Base-by-base conservation (phyloP, 2,888 invertebrate genomes). In the Chaetogeoica ovagalla region DNA sequence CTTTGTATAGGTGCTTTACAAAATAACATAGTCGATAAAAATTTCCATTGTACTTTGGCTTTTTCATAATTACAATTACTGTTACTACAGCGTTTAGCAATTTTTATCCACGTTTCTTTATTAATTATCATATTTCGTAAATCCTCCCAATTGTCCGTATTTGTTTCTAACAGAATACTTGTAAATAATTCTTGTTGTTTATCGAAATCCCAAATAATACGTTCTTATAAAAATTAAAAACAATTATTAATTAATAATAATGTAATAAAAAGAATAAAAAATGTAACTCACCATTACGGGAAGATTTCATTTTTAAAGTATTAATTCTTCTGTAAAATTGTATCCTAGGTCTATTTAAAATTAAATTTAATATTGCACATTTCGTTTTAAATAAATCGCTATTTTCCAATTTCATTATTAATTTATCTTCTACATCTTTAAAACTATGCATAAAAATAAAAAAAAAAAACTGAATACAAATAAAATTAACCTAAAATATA, bases 1-100 rank as follows among this genome's bases (percentile, higher is more conserved):
- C 11, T 43, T 23, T 39, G 1, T 23, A 79, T 63, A 63, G 37
- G 39, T n/a, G 17, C 23, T 70, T 79, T 17, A 63, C 70, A 71
- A 57, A 79, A 79, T 23, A 79, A 57, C 71, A 71, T 79, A n/a
- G 70, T 79, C 23, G n/a, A 62, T 63, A 79, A 63, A 43, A n/a
- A 57, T 0, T 57, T 63, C 79, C 79, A 79, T 15, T 71, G 70
- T 6, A 2, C 3, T 65, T 17, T 71, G 57, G 13, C 19, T 79
- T 71, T 70, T n/a, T 57, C 13, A 79, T 37, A 52, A 39, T 21
- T 71, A 30, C 63, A n/a, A 43, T n/a, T 1, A 13, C 21, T 23
- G 11, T 11, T 21, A 23, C 55, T 21, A 23, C 55, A 43, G 1
- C 21, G 4, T 55, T 71, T 17, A 13, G 62, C 63, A 57, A 79